A percentile compares a stretch with the other conserved stretches of the same genome.
Conservation (phyloP, 2,113 vertebrate species). For the Gymnorhina tibicen region DNA sequence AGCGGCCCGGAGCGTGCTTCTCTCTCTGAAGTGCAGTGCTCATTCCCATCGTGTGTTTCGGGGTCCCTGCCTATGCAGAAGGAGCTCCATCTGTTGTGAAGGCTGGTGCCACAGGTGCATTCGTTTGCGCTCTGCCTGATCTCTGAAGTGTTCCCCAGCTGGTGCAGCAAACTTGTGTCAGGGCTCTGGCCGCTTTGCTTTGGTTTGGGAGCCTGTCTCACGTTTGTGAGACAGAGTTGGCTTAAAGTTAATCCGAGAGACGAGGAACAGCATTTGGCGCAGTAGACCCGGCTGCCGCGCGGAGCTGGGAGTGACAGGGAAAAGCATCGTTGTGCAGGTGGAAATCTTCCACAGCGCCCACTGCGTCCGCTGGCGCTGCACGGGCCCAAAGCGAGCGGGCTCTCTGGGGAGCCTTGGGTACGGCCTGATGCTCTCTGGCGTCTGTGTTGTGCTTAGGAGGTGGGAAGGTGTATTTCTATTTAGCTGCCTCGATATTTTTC, state of each 20-base stretch:
- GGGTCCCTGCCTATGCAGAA: not conserved
- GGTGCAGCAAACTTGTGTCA: not conserved
- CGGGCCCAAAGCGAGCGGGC: accelerated
- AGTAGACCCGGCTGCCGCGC: accelerated
- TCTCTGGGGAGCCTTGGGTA: accelerated
- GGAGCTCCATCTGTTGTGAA: not conserved
- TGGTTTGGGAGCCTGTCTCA: not conserved
- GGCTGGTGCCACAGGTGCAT: not conserved
- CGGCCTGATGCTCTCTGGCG: not conserved
- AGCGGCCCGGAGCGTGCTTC: accelerated
- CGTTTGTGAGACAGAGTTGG: accelerated
- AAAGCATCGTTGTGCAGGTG: not conserved
- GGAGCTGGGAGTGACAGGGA: accelerated
- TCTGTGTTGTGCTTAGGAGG: not conserved
- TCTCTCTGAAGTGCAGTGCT: not conserved
- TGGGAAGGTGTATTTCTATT: accelerated
- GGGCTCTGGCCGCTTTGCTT: not conserved
- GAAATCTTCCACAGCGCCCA: not conserved
- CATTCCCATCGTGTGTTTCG: accelerated
- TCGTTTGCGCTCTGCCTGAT: not conserved
- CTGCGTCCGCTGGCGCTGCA: accelerated
- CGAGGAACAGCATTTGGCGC: accelerated
- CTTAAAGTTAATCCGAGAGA: not conserved
- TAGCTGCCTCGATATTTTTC: not conserved
- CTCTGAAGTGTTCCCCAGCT: not conserved